Evolutionary conservation across 2,113 vertebrate genomes (phyloP).

Genomic region (Synodontis membranacea): DNA sequence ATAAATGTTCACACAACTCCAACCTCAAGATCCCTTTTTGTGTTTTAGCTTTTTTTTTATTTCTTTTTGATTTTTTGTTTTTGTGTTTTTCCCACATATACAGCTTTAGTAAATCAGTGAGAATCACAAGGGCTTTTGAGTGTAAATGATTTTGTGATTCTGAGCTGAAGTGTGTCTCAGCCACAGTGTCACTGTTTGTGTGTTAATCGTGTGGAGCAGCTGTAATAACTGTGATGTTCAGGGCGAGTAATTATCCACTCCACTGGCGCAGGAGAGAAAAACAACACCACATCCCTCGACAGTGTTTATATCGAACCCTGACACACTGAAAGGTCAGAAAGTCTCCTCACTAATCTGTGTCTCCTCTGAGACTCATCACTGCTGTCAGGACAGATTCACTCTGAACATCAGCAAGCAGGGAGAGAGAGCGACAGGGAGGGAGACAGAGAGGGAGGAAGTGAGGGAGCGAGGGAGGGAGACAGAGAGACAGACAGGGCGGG

Average conservation of each 20-base stretch:
- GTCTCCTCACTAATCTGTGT: background rate
- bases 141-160: background rate
- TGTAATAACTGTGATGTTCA: background rate
- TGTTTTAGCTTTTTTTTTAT: no score
- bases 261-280: background rate
- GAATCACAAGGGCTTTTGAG: background rate
- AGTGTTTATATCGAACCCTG: conserved; percentile 5
- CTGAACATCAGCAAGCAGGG: background rate
- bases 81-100: background rate
- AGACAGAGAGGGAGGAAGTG: background rate
- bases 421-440: background rate
- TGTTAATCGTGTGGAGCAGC: background rate
- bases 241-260: conserved; percentile 1
- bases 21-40: no score
- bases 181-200: background rate
- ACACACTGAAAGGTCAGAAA: conserved; percentile 2
- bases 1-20: no score
- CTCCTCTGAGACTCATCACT: conserved; percentile 1
- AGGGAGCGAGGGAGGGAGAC: background rate
- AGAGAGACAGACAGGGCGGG: background rate
- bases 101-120: background rate
- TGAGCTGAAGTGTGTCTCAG: background rate
- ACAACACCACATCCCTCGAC: background rate
- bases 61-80: background rate
- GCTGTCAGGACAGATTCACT: background rate